These are phyloP conservation scores for Rhabdomys pumilio DNA, from an alignment of 2,797 vertebrate genomes.

Conservation along the genomic window DNA sequence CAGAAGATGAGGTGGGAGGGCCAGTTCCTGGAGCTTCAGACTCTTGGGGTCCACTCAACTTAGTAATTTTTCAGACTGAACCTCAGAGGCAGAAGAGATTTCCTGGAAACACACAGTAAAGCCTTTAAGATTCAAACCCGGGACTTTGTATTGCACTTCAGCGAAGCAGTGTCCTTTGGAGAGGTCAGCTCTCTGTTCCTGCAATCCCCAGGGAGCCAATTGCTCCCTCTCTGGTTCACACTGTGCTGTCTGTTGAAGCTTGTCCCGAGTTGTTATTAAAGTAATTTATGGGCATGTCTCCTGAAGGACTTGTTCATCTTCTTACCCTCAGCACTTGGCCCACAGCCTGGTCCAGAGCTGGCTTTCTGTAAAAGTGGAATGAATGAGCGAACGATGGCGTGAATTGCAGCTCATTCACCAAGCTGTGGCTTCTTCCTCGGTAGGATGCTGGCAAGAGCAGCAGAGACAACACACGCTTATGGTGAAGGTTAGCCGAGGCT, in stretches of 20 bases:
- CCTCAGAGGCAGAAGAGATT: background rate
- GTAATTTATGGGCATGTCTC: constrained; percentile 80
- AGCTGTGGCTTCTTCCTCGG: constrained; percentile 3
- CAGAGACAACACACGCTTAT: no score
- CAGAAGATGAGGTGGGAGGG: background rate
- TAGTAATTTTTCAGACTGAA: constrained; percentile 52
- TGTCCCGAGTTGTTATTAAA: constrained; percentile 79
- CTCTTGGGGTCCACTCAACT: background rate
- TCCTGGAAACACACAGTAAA: constrained; percentile 55
- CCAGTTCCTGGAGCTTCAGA: background rate
- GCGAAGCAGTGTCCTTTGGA: background rate
- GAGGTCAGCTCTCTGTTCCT: background rate
- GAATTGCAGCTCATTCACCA: constrained; percentile 24
- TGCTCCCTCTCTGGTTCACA: constrained; percentile 25
- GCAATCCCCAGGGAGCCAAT: constrained; percentile 4
- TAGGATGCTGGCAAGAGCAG: background rate
- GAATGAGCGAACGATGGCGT: constrained; percentile 37
- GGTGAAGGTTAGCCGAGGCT: background rate
- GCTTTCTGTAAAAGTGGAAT: constrained; percentile 63
- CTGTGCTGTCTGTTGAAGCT: constrained; percentile 73
- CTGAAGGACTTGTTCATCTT: constrained; percentile 80
- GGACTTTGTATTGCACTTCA: constrained; percentile 3
- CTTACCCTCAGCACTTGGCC: constrained; percentile 74
- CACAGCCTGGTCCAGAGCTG: constrained; percentile 69
- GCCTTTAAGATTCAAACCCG: background rate